phyloP scores from a whole-genome alignment of 2,888 invertebrate genomes.

The Automeris io region DNA sequence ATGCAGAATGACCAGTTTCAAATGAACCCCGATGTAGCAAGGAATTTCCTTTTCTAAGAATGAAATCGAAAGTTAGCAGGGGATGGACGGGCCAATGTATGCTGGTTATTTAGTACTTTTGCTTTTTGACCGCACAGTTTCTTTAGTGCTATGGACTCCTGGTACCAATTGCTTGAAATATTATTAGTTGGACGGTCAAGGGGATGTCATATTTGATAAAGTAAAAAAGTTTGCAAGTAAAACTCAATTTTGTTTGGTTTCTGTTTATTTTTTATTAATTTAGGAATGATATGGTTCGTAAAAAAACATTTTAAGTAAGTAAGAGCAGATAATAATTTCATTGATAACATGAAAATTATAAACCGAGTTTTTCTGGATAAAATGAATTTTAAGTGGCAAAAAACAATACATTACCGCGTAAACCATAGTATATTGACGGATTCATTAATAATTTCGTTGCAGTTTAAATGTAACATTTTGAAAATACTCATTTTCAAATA shows the following conservation, averaged over 20 bases:
- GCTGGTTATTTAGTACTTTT: conserved; percentile 22
- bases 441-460: no score
- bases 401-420: no score
- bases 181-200: conserved; percentile 48
- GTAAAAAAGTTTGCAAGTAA: conserved; percentile 30
- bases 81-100: conserved; percentile 18
- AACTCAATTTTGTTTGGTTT: conserved; percentile 22
- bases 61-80: conserved; percentile 14
- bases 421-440: no score
- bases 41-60: background rate
- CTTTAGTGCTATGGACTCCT: conserved; percentile 51
- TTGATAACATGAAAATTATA: no score
- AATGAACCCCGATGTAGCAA: background rate
- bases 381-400: no score
- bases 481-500: no score
- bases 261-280: conserved; percentile 5
- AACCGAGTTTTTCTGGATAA: no score
- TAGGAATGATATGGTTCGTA: background rate
- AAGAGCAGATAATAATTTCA: no score
- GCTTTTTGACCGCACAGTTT: conserved; percentile 49
- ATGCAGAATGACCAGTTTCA: conserved; percentile 8
- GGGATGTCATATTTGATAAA: conserved; percentile 38
- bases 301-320: no score
- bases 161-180: conserved; percentile 65
- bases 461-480: no score